A percentile compares a stretch with the other conserved stretches of the same genome.
Evolutionary conservation across 2,888 invertebrate species (phyloP).

Genomic region (Augiades crinisus): DNA sequence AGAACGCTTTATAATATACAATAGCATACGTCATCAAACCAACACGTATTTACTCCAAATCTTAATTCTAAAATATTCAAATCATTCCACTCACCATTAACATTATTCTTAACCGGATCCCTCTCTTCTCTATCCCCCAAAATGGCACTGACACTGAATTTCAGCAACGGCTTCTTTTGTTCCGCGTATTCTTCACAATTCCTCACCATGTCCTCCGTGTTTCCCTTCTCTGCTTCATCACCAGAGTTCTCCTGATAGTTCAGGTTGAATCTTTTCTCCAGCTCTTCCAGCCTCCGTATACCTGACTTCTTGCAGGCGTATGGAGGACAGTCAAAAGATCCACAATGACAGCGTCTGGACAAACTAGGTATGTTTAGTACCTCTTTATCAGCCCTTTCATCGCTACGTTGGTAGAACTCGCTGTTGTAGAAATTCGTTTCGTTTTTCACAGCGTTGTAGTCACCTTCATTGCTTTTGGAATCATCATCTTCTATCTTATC

Average conservation of each 20-base stretch:
- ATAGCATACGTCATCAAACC: too few relatives aligned
- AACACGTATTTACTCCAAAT: too few relatives aligned
- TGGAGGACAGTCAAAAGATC: conserved; percentile 78
- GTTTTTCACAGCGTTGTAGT: conserved; percentile 56
- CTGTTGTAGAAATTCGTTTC: conserved; percentile 55
- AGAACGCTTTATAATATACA: too few relatives aligned
- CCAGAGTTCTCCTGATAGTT: conserved; percentile 68
- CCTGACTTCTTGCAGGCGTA: conserved; percentile 73
- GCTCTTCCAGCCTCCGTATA: conserved; percentile 61
- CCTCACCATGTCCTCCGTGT: conserved; percentile 67
- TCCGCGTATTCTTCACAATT: conserved; percentile 63
- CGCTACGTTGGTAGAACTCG: conserved; percentile 54
- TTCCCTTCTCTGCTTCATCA: conserved; percentile 54
- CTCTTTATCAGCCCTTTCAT: conserved; percentile 57
- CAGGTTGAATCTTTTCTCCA: conserved; percentile 68
- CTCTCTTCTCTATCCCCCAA: conserved; percentile 84
- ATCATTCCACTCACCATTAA: conserved; percentile 71
- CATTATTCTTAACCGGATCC: conserved; percentile 48
- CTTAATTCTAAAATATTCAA: too few relatives aligned
- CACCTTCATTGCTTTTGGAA: conserved; percentile 60
- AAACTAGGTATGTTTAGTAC: conserved; percentile 67
- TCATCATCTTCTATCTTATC: conserved; percentile 64
- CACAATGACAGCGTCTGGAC: conserved; percentile 77
- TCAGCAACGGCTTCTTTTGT: conserved; percentile 88
- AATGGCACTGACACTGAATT: conserved; percentile 96